Base-by-base conservation (phyloP, 1,140 invertebrate species). In the Euura lappo region DNA sequence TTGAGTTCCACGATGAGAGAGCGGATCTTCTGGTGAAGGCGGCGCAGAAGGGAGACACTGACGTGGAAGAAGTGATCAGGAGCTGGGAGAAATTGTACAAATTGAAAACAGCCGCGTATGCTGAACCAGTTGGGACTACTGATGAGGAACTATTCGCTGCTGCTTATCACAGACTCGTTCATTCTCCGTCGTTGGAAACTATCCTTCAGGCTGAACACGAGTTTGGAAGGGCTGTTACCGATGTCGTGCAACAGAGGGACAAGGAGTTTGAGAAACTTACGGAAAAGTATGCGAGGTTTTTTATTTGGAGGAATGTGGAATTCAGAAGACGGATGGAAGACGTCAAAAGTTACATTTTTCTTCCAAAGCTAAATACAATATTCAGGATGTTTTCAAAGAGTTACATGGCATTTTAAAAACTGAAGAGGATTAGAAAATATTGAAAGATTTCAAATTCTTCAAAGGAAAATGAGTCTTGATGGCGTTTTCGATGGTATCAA, bases 151-250 rank as follows among this genome's bases (percentile, higher is more conserved):
- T 96, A 13, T 94, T 94, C 88, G 92, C 94, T 28, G 91, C 92
- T 7, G 93, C 94, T 51, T 96, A 96, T 86, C 94, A 96, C 82
- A 91, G 91, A 79, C 83, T 96, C 60, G 94, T 96, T 4, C 94
- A 96, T 83, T 96, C 95, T 0, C 93, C 94, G 3, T 93, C 93
- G 4, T 81, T 96, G 28, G 92, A 94, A 79, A 92, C 92, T 0
- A 92, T 96, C 75, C 86, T 96, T 44, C 92, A 94, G 83, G 90
- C 94, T 64, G 94, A 96, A 85, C 92, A 94, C 80, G 91, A 92
- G 45, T 94, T 93, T 87, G 92, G 93, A n/a, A 88, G 92, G 73
- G 91, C 92, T 72, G 91, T 95, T 0, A 90, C 90, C 70, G 89
- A 92, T 77, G 86, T 94, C 45, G 89, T 93, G 65, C 86, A 90